A percentile compares a stretch with the other conserved stretches of the same genome.
phyloP scores from a whole-genome alignment of 2,113 vertebrate species.

The Cnemophilus loriae region DNA sequence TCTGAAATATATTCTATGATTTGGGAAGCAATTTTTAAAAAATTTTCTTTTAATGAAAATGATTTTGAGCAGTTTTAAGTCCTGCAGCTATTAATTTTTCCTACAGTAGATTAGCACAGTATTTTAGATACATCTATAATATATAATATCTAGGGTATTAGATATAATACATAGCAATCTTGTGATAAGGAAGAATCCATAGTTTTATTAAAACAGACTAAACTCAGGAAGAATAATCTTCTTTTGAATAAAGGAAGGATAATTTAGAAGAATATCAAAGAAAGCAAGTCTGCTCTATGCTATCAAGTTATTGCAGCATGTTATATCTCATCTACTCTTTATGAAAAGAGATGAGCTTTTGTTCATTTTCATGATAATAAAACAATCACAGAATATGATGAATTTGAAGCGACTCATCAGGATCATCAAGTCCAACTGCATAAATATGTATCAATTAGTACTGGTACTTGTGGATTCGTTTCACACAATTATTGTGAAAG shows the following conservation, averaged over 20 bases:
- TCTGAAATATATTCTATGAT: background rate
- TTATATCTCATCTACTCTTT: background rate
- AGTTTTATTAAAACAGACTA: conserved; percentile 6
- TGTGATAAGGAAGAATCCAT: background rate
- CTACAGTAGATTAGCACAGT: background rate
- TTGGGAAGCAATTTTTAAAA: background rate
- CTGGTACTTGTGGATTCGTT: background rate
- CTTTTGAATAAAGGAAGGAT: conserved; percentile 27
- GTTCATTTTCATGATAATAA: background rate
- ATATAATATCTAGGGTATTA: background rate
- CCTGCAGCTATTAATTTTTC: background rate
- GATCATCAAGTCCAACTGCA: background rate
- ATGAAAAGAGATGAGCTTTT: background rate
- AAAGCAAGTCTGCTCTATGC: background rate
- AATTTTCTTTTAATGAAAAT: background rate
- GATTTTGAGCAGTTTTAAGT: background rate
- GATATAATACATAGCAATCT: background rate
- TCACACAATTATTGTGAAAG: background rate
- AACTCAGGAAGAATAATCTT: conserved; percentile 11
- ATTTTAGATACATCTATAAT: background rate
- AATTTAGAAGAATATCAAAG: conserved; percentile 32
- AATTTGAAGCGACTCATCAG: background rate
- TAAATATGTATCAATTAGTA: background rate
- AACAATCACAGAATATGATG: background rate
- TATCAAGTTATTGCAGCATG: conserved; percentile 24